Percentiles rank a stretch among this genome's conserved stretches.
These are phyloP conservation scores for Horisme vitalbata DNA, from an alignment of 2,888 invertebrate species.

Conservation along the genomic window DNA sequence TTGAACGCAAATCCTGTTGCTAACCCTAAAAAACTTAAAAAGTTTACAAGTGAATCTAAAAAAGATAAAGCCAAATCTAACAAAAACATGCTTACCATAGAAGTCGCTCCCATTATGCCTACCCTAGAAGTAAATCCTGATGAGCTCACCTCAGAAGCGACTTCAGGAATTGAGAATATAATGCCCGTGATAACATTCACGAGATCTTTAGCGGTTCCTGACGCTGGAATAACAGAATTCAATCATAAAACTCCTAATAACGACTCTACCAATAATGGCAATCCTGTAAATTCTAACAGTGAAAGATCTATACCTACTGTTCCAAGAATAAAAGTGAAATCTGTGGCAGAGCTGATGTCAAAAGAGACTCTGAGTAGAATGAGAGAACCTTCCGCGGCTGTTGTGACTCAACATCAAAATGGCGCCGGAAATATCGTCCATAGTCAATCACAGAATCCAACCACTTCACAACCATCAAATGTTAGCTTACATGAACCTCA, in stretches of 20 bases:
- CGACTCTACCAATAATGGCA: neutral
- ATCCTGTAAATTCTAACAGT: conserved; percentile 1
- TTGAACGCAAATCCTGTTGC: conserved; percentile 59
- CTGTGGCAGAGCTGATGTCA: conserved; percentile 65
- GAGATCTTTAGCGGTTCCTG: conserved; percentile 50
- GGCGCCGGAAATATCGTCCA: no score
- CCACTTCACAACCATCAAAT: no score
- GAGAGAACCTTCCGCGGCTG: conserved; percentile 18
- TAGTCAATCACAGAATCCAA: no score
- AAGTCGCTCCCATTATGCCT: conserved; percentile 14
- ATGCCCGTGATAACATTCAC: conserved; percentile 66
- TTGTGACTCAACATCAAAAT: conserved; percentile 1
- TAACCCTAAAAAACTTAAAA: conserved; percentile 67
- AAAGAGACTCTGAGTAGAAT: conserved; percentile 40
- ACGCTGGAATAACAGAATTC: neutral
- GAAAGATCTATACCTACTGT: conserved; percentile 19
- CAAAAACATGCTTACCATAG: conserved; percentile 8
- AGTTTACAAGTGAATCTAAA: conserved; percentile 19
- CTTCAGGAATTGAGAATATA: conserved; percentile 16
- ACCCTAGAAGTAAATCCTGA: conserved; percentile 20
- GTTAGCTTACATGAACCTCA: neutral
- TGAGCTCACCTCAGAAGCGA: conserved; percentile 17
- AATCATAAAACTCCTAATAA: neutral
- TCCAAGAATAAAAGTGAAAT: conserved; percentile 71
- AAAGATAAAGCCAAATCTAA: conserved; percentile 12